Evolutionary conservation across 2,888 invertebrate species (phyloP).

Genomic region (Drosophila meridionalis): DNA sequence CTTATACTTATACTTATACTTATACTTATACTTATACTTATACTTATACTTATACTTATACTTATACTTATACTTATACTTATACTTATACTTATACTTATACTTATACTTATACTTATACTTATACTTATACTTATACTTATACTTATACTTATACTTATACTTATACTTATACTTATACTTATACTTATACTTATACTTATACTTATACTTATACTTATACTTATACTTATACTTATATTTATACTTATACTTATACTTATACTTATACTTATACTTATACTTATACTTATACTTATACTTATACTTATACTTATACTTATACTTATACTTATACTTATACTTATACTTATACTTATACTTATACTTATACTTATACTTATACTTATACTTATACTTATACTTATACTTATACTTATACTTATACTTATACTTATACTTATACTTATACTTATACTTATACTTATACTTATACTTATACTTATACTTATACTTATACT

Average conservation of each 20-base stretch:
- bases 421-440: constrained; percentile 1
- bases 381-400: constrained; percentile 1
- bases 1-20: background rate
- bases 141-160: no score
- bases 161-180: no score
- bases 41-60: constrained; percentile 5
- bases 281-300: background rate
- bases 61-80: constrained; percentile 3
- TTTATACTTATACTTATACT: background rate
- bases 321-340: constrained; percentile 1
- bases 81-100: constrained; percentile 1
- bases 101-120: constrained; percentile 3
- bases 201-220: no score
- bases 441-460: constrained; percentile 3
- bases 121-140: background rate
- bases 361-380: background rate
- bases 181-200: no score
- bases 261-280: constrained; percentile 4
- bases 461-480: constrained; percentile 1
- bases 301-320: constrained; percentile 6
- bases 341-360: background rate
- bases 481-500: constrained; percentile 4
- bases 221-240: background rate
- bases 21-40: constrained; percentile 4
- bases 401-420: constrained; percentile 2